Conservation (phyloP, 2,797 vertebrate genomes). For the Vespertilio murinus region DNA sequence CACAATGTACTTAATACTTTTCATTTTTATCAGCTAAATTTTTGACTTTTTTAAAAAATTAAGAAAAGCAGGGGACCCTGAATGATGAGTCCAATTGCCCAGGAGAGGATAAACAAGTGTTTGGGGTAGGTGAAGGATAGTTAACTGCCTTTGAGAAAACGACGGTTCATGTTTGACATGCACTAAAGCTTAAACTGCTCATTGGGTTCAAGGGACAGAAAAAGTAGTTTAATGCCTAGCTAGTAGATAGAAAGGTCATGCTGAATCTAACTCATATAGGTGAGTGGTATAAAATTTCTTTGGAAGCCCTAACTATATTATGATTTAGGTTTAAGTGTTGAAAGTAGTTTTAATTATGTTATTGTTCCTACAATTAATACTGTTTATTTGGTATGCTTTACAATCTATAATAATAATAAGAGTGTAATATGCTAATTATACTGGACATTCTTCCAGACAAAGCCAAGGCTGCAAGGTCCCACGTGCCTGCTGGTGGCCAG, state of each 20-base stretch:
- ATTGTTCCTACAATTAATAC: background rate
- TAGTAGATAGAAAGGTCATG: background rate
- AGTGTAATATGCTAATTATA: too few species aligned
- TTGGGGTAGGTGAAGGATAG: background rate
- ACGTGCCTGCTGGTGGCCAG: rapidly evolving
- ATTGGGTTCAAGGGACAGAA: background rate
- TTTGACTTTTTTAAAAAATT: background rate
- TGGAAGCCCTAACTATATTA: background rate
- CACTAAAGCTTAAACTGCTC: background rate
- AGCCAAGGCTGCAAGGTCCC: too few species aligned
- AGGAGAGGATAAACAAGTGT: background rate
- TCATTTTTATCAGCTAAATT: background rate
- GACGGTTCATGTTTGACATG: background rate
- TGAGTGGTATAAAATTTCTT: background rate
- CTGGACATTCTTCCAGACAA: too few species aligned
- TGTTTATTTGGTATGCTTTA: background rate
- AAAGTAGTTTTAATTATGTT: background rate
- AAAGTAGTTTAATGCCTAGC: background rate
- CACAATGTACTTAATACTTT: background rate
- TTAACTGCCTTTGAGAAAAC: background rate
- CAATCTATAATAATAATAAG: background rate
- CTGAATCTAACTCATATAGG: background rate
- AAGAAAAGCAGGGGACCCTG: background rate
- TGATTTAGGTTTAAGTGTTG: background rate
- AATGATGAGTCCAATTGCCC: background rate